Percentiles rank a stretch among this genome's conserved stretches.
Evolutionary conservation across 2,113 vertebrate genomes (phyloP).

Genomic region (Athene noctua): DNA sequence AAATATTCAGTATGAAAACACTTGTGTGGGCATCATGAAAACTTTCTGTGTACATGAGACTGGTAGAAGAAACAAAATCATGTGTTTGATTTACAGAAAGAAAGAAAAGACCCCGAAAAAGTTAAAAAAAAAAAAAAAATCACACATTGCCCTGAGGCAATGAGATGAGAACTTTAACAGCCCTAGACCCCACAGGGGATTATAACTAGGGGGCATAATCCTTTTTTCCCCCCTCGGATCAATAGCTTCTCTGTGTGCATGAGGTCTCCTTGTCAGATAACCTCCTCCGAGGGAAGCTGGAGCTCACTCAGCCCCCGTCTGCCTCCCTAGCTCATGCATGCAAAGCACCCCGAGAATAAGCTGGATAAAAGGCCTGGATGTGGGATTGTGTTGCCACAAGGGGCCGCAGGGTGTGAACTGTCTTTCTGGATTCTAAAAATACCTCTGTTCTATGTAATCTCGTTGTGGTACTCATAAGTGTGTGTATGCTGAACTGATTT

Average conservation of each 20-base stretch:
- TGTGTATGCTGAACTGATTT: not conserved
- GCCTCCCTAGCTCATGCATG: not conserved
- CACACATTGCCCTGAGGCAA: not conserved
- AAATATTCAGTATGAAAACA: not conserved
- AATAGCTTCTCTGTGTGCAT: not conserved
- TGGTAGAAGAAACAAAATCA: not conserved
- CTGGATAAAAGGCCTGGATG: not conserved
- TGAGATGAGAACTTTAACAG: not conserved
- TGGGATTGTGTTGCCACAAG: accelerated
- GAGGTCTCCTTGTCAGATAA: not conserved
- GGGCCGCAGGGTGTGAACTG: not conserved
- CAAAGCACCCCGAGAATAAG: accelerated
- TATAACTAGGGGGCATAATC: not conserved
- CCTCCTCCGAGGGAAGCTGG: not conserved
- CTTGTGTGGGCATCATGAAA: not conserved
- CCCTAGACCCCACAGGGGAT: not conserved
- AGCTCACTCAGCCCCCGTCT: not conserved
- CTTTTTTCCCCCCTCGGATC: not conserved
- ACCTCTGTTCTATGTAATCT: not conserved
- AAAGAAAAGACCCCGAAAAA: not conserved
- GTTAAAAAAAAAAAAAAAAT: not conserved
- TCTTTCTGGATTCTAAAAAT: not conserved
- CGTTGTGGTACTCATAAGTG: not conserved
- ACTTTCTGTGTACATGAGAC: not conserved
- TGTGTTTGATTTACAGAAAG: not conserved